Evolutionary conservation across 2,797 vertebrate species (phyloP).

Genomic region (Myripristis murdjan): DNA sequence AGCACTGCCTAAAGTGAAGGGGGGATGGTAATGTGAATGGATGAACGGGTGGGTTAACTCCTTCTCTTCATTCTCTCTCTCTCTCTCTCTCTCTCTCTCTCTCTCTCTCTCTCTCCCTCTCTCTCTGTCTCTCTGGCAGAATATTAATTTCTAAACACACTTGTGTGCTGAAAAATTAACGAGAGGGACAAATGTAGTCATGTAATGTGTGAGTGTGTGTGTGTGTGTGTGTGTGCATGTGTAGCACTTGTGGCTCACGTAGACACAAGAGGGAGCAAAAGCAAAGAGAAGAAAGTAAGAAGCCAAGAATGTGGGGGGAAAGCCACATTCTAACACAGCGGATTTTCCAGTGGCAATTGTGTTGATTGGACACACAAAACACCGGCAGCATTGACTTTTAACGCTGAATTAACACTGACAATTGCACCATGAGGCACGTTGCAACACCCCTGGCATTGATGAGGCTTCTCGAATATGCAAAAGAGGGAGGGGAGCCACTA

Average conservation of each 20-base stretch:
- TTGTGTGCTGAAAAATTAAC: conserved; percentile 9
- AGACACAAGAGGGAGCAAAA: background rate
- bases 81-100: conserved; percentile 2
- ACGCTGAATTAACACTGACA: too few species aligned
- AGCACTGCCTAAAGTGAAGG: conserved; percentile 45
- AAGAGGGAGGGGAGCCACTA: conserved; percentile 26
- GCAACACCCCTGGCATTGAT: conserved; percentile 29
- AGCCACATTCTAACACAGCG: too few species aligned
- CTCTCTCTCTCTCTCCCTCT: background rate
- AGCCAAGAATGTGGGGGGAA: background rate
- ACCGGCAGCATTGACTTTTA: too few species aligned
- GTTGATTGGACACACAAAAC: too few species aligned
- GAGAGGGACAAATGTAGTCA: conserved; percentile 15
- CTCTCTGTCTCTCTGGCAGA: conserved; percentile 3
- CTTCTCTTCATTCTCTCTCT: conserved; percentile 54
- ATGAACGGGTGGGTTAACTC: conserved; percentile 68
- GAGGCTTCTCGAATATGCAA: conserved; percentile 29
- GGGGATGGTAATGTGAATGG: conserved; percentile 64
- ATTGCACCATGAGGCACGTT: too few species aligned
- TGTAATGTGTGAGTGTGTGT: background rate
- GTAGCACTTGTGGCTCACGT: background rate
- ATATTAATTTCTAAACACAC: conserved; percentile 23
- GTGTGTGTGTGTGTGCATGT: conserved; percentile 2
- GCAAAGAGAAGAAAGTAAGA: conserved; percentile 1
- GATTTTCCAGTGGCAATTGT: too few species aligned